A percentile compares a stretch with the other conserved stretches of the same genome.
Evolutionary conservation across 2,797 vertebrate species (phyloP).

Genomic region (Podarcis lilfordi): DNA sequence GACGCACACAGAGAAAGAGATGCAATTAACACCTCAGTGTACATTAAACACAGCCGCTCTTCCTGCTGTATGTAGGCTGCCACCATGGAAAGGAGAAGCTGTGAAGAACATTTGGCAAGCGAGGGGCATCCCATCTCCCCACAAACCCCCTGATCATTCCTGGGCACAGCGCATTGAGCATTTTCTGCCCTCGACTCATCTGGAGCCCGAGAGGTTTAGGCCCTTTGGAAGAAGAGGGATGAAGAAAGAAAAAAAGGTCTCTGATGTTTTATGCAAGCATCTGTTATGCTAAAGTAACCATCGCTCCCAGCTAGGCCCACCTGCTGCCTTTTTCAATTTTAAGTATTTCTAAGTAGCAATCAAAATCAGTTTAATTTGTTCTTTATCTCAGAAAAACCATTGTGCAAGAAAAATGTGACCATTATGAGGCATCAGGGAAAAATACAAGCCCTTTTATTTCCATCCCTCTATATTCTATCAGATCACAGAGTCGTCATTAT

Average conservation of each 20-base stretch:
- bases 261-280: conserved; percentile 81
- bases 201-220: not conserved
- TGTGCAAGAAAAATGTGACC: conserved; percentile 87
- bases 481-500: conserved; percentile 81
- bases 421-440: conserved; percentile 86
- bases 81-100: not conserved
- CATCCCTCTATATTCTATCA: conserved; percentile 80
- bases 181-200: not conserved
- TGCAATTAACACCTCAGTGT: not conserved
- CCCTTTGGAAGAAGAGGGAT: conserved; percentile 34
- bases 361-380: conserved; percentile 87
- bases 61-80: not conserved
- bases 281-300: conserved; percentile 85
- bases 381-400: conserved; percentile 86
- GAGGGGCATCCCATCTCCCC: rapidly evolving
- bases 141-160: rapidly evolving
- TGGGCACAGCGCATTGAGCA: rapidly evolving
- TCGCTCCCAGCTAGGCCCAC: conserved; percentile 82
- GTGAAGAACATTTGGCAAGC: not conserved
- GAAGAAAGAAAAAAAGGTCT: conserved; percentile 51
- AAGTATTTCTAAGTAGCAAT: conserved; percentile 88
- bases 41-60: not conserved
- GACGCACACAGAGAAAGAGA: not conserved
- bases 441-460: conserved; percentile 82
- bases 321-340: conserved; percentile 87